A percentile compares a stretch with the other conserved stretches of the same genome.
phyloP scores from a whole-genome alignment of 1,140 invertebrate genomes.

The Octopus bimaculoides region DNA sequence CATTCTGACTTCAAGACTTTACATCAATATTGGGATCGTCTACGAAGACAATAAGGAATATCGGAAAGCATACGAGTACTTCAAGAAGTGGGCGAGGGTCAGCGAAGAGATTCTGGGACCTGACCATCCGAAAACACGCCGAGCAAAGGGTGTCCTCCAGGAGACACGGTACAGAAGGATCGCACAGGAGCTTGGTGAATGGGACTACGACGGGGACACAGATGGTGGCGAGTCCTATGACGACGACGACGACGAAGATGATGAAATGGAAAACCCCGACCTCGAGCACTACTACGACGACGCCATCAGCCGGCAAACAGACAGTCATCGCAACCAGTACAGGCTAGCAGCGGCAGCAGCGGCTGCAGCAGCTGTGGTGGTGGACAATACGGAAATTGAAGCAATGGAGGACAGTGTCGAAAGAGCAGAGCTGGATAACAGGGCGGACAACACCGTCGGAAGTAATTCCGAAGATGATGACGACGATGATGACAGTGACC shows the following conservation, averaged over 20 bases:
- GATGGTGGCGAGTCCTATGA: constrained; percentile 33
- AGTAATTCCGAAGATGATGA: constrained; percentile 27
- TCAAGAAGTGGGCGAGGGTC: constrained; percentile 55
- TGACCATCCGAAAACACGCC: constrained; percentile 52
- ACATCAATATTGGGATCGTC: constrained; percentile 56
- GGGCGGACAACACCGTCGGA: constrained; percentile 17
- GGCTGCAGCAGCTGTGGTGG: constrained; percentile 14
- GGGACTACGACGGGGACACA: constrained; percentile 29
- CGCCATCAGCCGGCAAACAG: constrained; percentile 19
- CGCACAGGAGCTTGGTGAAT: constrained; percentile 47
- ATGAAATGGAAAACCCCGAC: constrained; percentile 44
- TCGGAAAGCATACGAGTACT: constrained; percentile 54
- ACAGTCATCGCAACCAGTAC: constrained; percentile 22
- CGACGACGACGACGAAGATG: constrained; percentile 34
- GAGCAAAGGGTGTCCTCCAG: constrained; percentile 51
- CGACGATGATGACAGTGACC: constrained; percentile 26
- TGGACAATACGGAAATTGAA: constrained; percentile 8
- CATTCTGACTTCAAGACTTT: constrained; percentile 52
- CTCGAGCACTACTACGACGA: constrained; percentile 49
- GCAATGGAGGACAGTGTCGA: neutral
- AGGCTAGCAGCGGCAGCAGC: constrained; percentile 18
- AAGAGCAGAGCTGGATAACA: neutral
- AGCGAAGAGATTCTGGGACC: constrained; percentile 54
- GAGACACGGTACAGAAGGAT: constrained; percentile 50
- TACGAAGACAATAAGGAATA: constrained; percentile 56